phyloP scores from a whole-genome alignment of 1,140 invertebrate species.

The Propsilocerus akamusi region DNA sequence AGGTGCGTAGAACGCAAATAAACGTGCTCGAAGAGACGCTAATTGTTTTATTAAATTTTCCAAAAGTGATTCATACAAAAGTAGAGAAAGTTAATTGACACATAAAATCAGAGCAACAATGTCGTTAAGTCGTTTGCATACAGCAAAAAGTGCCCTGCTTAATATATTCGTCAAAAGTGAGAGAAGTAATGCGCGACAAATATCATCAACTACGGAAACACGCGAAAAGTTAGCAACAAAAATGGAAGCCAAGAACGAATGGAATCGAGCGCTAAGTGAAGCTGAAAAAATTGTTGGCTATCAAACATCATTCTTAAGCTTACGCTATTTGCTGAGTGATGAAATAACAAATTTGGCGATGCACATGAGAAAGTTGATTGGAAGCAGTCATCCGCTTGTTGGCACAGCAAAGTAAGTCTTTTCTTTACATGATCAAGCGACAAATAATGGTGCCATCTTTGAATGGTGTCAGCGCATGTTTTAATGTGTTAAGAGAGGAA shows the following conservation, averaged over 20 bases:
- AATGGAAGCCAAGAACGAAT: slow-evolving; percentile 43
- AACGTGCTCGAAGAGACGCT: no score
- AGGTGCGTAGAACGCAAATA: no score
- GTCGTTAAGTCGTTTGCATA: not conserved
- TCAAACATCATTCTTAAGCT: slow-evolving; percentile 78
- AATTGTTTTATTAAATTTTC: no score
- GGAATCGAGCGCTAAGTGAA: slow-evolving; percentile 79
- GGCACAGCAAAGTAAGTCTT: slow-evolving; percentile 79
- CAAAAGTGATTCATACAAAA: no score
- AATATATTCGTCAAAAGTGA: no score
- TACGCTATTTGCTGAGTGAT: slow-evolving; percentile 78
- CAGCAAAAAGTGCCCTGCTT: no score
- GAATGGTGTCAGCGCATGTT: no score
- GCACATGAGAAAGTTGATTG: slow-evolving; percentile 78
- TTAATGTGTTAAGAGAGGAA: no score
- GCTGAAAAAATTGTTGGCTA: slow-evolving; percentile 93
- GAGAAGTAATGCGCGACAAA: not conserved
- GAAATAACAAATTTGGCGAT: slow-evolving; percentile 86
- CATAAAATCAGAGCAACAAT: no score
- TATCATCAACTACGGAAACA: not conserved
- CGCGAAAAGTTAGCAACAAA: slow-evolving; percentile 8
- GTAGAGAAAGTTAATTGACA: no score
- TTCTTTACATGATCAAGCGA: not conserved
- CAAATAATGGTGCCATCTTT: not conserved
- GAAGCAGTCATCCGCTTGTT: slow-evolving; percentile 81